A percentile compares a stretch with the other conserved stretches of the same genome.
Evolutionary conservation across 2,797 vertebrate genomes (phyloP).

Genomic region (Pampus argenteus): DNA sequence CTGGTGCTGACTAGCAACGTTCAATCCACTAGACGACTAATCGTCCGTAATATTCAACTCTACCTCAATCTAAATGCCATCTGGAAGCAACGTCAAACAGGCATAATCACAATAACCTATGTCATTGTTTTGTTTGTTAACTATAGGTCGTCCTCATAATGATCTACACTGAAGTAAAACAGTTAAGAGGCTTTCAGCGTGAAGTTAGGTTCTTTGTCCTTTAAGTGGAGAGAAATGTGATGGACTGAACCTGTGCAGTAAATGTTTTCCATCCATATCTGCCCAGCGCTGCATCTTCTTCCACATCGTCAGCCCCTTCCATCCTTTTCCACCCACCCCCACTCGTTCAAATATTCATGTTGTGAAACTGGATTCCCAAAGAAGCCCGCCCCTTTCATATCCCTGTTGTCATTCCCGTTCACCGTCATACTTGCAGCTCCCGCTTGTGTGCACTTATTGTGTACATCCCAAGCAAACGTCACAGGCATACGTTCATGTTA

Average conservation of each 20-base stretch:
- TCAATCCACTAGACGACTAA: too few relatives aligned
- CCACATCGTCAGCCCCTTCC: slow-evolving; percentile 1
- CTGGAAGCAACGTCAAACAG: too few relatives aligned
- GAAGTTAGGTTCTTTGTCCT: neutral
- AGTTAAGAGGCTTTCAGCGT: neutral
- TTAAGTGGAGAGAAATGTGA: neutral
- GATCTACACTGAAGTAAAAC: neutral
- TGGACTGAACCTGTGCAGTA: slow-evolving; percentile 5
- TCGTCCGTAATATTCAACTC: too few relatives aligned
- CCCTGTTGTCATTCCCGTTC: neutral
- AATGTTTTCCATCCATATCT: slow-evolving; percentile 34
- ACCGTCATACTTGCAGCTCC: neutral
- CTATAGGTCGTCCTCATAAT: neutral
- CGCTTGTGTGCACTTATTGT: neutral
- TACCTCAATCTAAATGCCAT: too few relatives aligned
- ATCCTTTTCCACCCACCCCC: slow-evolving; percentile 8
- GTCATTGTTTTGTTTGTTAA: neutral
- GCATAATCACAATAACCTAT: neutral
- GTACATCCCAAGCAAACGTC: neutral
- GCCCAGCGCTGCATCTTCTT: slow-evolving; percentile 1
- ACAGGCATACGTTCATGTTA: neutral
- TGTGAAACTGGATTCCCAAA: slow-evolving; percentile 41
- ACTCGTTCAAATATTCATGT: slow-evolving; percentile 54
- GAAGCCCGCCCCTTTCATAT: slow-evolving; percentile 27
- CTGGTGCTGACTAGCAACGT: too few relatives aligned